Evolutionary conservation across 1,140 invertebrate genomes (phyloP).

Genomic region (Charaxes varanes): DNA sequence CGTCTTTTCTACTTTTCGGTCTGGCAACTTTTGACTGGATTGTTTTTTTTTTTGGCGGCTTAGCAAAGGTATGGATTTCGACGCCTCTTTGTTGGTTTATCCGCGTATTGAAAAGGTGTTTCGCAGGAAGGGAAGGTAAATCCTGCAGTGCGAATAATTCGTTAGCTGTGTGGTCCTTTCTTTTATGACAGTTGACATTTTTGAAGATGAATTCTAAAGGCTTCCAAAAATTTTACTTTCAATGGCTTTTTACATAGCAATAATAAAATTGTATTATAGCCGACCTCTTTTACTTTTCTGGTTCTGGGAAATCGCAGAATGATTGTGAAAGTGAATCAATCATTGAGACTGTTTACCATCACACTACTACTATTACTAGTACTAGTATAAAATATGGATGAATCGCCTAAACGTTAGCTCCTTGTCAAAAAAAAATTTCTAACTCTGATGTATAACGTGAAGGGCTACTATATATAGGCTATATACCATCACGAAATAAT

Average conservation of each 20-base stretch:
- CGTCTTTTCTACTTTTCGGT: conserved; percentile 55
- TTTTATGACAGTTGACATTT: conserved; percentile 50
- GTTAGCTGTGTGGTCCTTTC: conserved; percentile 52
- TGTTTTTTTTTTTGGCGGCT: conserved; percentile 52
- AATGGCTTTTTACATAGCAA: conserved; percentile 21
- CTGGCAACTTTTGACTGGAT: conserved; percentile 47
- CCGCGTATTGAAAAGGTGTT: conserved; percentile 48
- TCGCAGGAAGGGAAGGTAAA: conserved; percentile 55
- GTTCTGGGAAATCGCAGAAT: conserved; percentile 32
- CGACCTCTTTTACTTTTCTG: conserved; percentile 28
- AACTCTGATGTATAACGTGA: too few relatives aligned
- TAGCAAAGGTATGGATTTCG: conserved; percentile 62
- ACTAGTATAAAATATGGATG: too few relatives aligned
- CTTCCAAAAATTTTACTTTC: conserved; percentile 48
- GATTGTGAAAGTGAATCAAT: conserved; percentile 37
- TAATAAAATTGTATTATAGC: conserved; percentile 28
- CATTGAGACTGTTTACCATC: conserved; percentile 29
- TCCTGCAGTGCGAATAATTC: conserved; percentile 40
- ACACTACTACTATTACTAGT: background rate
- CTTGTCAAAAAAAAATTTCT: background rate
- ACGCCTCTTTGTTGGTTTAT: conserved; percentile 67
- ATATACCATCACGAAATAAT: too few relatives aligned
- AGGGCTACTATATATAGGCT: too few relatives aligned
- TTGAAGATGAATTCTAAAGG: conserved; percentile 24
- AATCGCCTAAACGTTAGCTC: too few relatives aligned